phyloP scores from a whole-genome alignment of 2,113 vertebrate species.

The Delphinus delphis region DNA sequence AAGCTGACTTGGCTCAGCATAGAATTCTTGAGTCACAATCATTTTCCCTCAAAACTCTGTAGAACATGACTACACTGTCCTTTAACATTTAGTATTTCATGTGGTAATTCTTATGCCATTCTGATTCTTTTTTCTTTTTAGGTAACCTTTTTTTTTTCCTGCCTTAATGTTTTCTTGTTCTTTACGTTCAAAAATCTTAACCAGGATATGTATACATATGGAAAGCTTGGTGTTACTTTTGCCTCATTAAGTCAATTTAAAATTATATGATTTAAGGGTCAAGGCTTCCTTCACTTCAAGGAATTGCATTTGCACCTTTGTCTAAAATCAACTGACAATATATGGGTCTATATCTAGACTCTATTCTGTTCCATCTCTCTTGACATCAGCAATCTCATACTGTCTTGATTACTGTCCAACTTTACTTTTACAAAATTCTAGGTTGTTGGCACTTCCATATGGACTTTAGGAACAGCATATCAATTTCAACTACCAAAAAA shows the following conservation, averaged over 20 bases:
- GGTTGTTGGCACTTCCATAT: neutral
- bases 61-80: neutral
- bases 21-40: neutral
- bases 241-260: neutral
- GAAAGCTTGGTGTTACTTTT: neutral
- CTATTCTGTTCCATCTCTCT: neutral
- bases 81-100: neutral
- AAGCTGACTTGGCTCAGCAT: neutral
- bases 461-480: neutral
- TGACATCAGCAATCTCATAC: neutral
- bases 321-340: neutral
- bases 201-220: neutral
- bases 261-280: neutral
- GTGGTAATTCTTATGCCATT: neutral
- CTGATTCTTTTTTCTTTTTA: neutral
- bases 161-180: neutral
- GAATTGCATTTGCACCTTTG: neutral
- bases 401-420: neutral
- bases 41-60: neutral
- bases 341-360: neutral
- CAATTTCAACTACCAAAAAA: neutral
- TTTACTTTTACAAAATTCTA: neutral
- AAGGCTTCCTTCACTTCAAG: neutral
- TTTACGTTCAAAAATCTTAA: neutral
- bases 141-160: neutral